Evolutionary conservation across 2,113 vertebrate species (phyloP).

Genomic region (Toxotes jaculatrix): DNA sequence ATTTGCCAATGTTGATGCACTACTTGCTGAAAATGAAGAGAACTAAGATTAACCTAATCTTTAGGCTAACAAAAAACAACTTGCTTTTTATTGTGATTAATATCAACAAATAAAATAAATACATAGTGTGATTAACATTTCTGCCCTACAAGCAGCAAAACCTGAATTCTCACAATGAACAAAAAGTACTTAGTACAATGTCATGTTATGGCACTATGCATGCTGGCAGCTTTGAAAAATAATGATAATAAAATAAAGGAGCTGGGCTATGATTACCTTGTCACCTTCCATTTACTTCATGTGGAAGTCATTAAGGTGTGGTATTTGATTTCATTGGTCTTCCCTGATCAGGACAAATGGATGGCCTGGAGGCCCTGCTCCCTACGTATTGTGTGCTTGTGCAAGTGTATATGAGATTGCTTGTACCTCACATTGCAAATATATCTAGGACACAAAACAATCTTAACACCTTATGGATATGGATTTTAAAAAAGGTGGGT

Average conservation of each 20-base stretch:
- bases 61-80: neutral
- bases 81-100: neutral
- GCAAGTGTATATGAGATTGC: neutral
- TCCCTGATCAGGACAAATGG: constrained; percentile 15
- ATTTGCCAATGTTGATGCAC: neutral
- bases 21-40: neutral
- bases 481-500: neutral
- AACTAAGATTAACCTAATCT: neutral
- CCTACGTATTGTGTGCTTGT: neutral
- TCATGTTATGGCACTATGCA: neutral
- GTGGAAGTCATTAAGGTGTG: constrained; percentile 1
- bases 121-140: neutral
- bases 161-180: neutral
- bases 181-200: neutral
- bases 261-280: constrained; percentile 10
- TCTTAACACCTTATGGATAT: constrained; percentile 1
- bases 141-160: neutral
- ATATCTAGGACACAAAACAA: constrained; percentile 5
- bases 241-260: neutral
- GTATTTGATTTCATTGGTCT: constrained; percentile 17
- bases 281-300: constrained; percentile 17
- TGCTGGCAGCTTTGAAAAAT: constrained; percentile 2
- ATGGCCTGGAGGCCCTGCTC: neutral
- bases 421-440: neutral
- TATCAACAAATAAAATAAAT: neutral